Conservation (phyloP, 2,113 vertebrate species). For the Turnix velox region DNA sequence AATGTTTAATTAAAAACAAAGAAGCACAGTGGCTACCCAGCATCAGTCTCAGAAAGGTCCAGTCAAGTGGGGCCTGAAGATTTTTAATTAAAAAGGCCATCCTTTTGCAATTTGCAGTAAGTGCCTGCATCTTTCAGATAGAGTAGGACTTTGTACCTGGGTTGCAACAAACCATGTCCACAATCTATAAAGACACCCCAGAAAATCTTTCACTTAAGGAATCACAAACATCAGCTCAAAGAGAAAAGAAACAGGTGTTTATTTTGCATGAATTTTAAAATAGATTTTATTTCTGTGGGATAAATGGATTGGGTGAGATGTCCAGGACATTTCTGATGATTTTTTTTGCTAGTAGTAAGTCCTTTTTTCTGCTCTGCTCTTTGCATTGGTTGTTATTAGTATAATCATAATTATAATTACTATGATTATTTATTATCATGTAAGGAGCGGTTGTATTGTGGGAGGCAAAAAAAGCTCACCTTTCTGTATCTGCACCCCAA, state of each 20-base stretch:
- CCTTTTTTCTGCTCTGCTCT: neutral
- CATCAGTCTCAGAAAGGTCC: neutral
- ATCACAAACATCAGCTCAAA: neutral
- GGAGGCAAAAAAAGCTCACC: neutral
- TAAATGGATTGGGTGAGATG: neutral
- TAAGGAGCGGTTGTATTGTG: neutral
- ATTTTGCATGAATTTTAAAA: neutral
- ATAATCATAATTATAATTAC: neutral
- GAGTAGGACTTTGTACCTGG: neutral
- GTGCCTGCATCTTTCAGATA: neutral
- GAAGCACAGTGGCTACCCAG: neutral
- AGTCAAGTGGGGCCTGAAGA: constrained; percentile 11
- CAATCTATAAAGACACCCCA: neutral
- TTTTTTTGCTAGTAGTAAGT: neutral
- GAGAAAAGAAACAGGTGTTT: neutral
- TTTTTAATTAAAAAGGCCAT: constrained; percentile 41
- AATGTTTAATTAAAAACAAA: constrained; percentile 27
- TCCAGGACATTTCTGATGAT: neutral
- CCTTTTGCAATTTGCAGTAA: constrained; percentile 6
- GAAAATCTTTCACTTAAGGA: neutral
- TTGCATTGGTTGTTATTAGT: neutral
- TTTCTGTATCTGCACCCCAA: neutral
- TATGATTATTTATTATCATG: neutral
- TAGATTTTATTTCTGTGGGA: neutral
- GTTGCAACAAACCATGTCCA: neutral